These are phyloP conservation scores for Gambusia holbrooki DNA, from an alignment of 2,113 vertebrate species.

Conservation along the genomic window DNA sequence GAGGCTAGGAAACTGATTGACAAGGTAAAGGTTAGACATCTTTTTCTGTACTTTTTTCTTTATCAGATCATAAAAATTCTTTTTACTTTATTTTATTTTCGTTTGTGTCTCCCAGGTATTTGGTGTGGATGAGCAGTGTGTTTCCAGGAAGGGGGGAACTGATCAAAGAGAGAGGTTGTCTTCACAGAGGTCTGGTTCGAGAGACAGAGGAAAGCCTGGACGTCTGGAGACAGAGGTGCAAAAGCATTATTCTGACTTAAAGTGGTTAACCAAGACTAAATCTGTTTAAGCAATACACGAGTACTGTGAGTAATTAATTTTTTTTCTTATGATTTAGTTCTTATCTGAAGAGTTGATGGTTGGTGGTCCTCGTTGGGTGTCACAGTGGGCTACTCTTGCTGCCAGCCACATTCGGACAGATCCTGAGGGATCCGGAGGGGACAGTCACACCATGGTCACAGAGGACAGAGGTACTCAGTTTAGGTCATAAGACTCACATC, in stretches of 20 bases:
- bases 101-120: slow-evolving; percentile 82
- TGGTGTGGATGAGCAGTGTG: slow-evolving; percentile 89
- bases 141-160: slow-evolving; percentile 83
- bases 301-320: background rate
- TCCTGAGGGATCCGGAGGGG: slow-evolving; percentile 85
- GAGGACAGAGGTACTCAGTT: slow-evolving; percentile 85
- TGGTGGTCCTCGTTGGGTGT: slow-evolving; percentile 92
- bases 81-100: background rate
- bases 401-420: slow-evolving; percentile 93
- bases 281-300: background rate
- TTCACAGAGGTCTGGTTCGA: slow-evolving; percentile 63
- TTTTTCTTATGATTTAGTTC: slow-evolving; percentile 52
- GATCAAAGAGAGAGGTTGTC: slow-evolving; percentile 80
- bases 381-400: slow-evolving; percentile 95
- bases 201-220: slow-evolving; percentile 82
- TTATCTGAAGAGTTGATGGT: slow-evolving; percentile 83
- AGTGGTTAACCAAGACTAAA: background rate
- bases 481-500: background rate
- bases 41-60: background rate
- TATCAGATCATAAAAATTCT: background rate
- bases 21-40: slow-evolving; percentile 84
- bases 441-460: slow-evolving; percentile 77
- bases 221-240: slow-evolving; percentile 70
- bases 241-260: background rate
- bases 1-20: slow-evolving; percentile 94